Percentiles rank a stretch among this genome's conserved stretches.
phyloP scores from a whole-genome alignment of 2,113 vertebrate genomes.

The Misgurnus mizolepis region DNA sequence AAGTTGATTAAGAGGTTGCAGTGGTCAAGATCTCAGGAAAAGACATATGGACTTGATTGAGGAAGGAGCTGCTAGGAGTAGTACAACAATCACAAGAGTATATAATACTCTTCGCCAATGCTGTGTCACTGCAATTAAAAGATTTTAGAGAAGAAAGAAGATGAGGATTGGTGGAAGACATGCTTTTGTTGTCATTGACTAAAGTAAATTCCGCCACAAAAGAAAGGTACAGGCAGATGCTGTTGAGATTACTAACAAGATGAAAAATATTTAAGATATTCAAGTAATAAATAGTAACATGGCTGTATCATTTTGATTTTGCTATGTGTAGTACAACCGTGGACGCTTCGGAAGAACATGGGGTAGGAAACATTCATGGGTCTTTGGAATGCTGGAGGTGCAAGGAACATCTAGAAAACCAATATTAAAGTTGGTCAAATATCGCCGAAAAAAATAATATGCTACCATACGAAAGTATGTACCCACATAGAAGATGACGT shows the following conservation, averaged over 20 bases:
- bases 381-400: background rate
- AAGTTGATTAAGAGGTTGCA: no score
- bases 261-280: no score
- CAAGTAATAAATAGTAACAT: background rate
- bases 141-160: background rate
- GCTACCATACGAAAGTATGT: slow-evolving; percentile 8
- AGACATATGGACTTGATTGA: background rate
- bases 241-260: background rate
- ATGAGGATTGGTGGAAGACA: background rate
- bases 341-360: background rate
- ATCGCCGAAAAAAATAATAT: background rate
- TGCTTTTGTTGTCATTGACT: background rate
- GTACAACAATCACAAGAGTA: background rate
- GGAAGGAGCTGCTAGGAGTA: background rate
- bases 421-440: background rate
- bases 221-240: background rate
- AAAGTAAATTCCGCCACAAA: background rate
- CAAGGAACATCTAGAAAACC: background rate
- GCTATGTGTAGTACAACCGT: background rate
- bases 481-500: no score
- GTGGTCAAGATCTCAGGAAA: background rate
- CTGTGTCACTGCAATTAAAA: background rate
- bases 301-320: background rate
- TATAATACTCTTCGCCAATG: background rate
- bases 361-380: background rate